Conservation (phyloP, 2,113 vertebrate genomes). For the Aegithalos caudatus region DNA sequence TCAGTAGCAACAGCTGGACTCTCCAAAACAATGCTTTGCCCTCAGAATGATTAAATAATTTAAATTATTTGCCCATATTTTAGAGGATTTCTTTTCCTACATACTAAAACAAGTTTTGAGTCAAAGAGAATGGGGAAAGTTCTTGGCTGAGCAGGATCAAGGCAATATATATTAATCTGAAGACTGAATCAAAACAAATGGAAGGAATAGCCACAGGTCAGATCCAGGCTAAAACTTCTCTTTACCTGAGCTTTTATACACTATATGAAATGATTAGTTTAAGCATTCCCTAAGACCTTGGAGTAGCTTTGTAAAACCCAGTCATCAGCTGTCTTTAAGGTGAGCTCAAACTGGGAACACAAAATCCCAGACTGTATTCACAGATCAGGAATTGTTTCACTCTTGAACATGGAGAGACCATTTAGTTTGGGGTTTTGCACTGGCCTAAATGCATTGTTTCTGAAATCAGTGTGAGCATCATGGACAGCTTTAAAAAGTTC, state of each 20-base stretch:
- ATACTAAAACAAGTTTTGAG: not conserved
- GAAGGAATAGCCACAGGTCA: not conserved
- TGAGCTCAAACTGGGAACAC: not conserved
- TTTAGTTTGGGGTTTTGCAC: not conserved
- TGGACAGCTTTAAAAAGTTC: not conserved
- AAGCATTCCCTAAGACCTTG: not conserved
- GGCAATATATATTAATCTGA: not conserved
- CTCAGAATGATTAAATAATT: not conserved
- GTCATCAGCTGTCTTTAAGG: not conserved
- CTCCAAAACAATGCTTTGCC: not conserved
- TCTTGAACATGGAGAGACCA: not conserved
- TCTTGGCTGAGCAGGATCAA: not conserved
- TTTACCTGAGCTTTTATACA: not conserved
- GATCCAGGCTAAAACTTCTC: not conserved
- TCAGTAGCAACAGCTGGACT: not conserved
- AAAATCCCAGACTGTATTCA: not conserved
- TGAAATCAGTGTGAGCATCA: not conserved
- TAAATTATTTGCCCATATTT: not conserved
- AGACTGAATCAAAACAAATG: not conserved
- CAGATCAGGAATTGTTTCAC: not conserved
- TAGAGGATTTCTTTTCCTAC: not conserved
- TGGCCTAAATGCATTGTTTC: not conserved
- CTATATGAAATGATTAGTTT: not conserved
- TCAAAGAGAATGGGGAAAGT: not conserved
- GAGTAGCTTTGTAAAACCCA: not conserved